phyloP scores from a whole-genome alignment of 2,888 invertebrate genomes.

The Conops quadrifasciatus region DNA sequence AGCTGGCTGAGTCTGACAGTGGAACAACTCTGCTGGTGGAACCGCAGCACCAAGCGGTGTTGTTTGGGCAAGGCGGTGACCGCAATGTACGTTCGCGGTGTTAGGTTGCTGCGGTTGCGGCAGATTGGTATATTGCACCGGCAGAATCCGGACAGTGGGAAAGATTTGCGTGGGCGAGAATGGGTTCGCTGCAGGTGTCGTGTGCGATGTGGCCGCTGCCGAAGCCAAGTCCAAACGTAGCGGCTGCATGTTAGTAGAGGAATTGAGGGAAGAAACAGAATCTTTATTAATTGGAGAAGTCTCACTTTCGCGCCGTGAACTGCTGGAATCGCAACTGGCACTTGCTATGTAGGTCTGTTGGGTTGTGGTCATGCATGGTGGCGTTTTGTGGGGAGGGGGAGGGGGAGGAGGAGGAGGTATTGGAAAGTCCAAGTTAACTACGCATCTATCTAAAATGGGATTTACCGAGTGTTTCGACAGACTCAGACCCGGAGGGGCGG shows the following conservation, averaged over 20 bases:
- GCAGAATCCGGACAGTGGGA: slow-evolving; percentile 64
- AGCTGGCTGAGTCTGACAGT: background rate
- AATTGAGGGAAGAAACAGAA: slow-evolving; percentile 43
- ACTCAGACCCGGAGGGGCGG: slow-evolving; percentile 44
- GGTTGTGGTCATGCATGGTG: background rate
- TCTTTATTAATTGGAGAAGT: slow-evolving; percentile 45
- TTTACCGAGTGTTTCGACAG: slow-evolving; percentile 59
- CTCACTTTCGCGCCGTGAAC: slow-evolving; percentile 44
- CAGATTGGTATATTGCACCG: slow-evolving; percentile 63
- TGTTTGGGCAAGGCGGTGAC: background rate
- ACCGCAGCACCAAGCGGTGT: background rate
- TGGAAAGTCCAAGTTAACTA: slow-evolving; percentile 55
- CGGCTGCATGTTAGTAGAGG: slow-evolving; percentile 46
- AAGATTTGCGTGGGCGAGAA: slow-evolving; percentile 62
- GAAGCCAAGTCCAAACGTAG: slow-evolving; percentile 42
- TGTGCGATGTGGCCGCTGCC: slow-evolving; percentile 38
- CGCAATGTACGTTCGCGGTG: slow-evolving; percentile 47
- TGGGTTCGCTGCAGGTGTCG: slow-evolving; percentile 47
- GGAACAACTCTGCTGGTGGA: too few species aligned
- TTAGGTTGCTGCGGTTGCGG: slow-evolving; percentile 64
- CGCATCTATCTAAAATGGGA: slow-evolving; percentile 59
- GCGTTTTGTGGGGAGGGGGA: slow-evolving; percentile 14
- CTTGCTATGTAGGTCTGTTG: slow-evolving; percentile 36
- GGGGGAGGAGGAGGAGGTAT: slow-evolving; percentile 51
- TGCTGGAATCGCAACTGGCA: slow-evolving; percentile 43